These are phyloP conservation scores for Mamestra brassicae DNA, from an alignment of 2,888 invertebrate species.

Conservation along the genomic window DNA sequence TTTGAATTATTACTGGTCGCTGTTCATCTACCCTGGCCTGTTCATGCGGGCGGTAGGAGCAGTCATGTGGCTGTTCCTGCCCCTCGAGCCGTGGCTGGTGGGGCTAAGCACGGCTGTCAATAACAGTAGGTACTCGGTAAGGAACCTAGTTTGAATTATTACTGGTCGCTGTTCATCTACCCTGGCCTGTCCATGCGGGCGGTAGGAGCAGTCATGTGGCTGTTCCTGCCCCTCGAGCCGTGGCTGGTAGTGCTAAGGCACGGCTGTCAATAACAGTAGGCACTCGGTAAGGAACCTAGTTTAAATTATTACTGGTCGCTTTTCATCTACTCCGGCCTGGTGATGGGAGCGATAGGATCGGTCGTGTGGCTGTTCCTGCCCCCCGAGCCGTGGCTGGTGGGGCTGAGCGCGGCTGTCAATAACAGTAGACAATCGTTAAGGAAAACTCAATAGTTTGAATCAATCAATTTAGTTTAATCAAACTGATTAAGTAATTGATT, in stretches of 20 bases:
- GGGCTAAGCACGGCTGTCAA: slow-evolving; percentile 86
- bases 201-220: slow-evolving; percentile 91
- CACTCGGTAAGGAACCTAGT: slow-evolving; percentile 58
- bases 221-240: slow-evolving; percentile 96
- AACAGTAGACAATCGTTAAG: slow-evolving; percentile 62
- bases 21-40: slow-evolving; percentile 97
- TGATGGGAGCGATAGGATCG: slow-evolving; percentile 94
- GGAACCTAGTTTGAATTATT: background rate
- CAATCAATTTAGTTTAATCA: background rate
- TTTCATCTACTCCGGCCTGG: slow-evolving; percentile 97
- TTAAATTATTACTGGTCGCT: slow-evolving; percentile 94
- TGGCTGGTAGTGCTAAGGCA: slow-evolving; percentile 92
- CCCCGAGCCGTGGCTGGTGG: slow-evolving; percentile 95
- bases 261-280: slow-evolving; percentile 67
- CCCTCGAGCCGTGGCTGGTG: slow-evolving; percentile 95
- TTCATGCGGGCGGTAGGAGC: slow-evolving; percentile 92
- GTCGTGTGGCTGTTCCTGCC: slow-evolving; percentile 96
- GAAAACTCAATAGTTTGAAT: background rate
- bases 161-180: too few relatives aligned
- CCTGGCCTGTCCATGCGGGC: slow-evolving; percentile 85
- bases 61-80: slow-evolving; percentile 95
- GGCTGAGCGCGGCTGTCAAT: slow-evolving; percentile 84
- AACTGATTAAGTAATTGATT: background rate
- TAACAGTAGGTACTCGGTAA: background rate
- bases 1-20: slow-evolving; percentile 93